Conservation (phyloP, 2,113 vertebrate genomes). For the Rhodinocichla rosea region DNA sequence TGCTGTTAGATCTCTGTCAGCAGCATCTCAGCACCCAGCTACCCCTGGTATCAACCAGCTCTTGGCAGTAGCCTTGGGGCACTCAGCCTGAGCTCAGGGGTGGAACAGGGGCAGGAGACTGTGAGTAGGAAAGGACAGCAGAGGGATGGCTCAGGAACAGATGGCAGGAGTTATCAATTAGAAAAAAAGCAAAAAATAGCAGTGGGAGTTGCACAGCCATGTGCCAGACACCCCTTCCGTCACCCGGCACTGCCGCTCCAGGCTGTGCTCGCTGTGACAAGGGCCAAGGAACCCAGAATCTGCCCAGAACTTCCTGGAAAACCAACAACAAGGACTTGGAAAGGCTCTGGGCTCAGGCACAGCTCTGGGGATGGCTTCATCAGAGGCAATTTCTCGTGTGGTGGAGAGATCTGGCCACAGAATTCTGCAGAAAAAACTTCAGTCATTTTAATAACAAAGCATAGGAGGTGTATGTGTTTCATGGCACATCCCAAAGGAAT, state of each 20-base stretch:
- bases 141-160: conserved; percentile 22
- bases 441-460: neutral
- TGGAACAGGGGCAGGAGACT: neutral
- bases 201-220: neutral
- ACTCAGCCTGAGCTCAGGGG: neutral
- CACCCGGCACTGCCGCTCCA: neutral
- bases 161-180: conserved; percentile 51
- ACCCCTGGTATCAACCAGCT: neutral
- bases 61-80: neutral
- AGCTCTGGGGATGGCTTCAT: neutral
- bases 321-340: neutral
- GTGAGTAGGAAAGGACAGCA: conserved; percentile 21
- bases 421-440: neutral
- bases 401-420: neutral
- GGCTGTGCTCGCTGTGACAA: neutral
- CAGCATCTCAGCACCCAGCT: neutral
- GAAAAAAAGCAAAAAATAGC: neutral
- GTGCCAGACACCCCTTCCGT: neutral
- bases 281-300: neutral
- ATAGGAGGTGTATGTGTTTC: neutral
- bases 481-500: neutral
- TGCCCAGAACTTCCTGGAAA: neutral
- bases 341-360: neutral
- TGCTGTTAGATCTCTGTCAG: neutral
- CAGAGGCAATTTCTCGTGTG: neutral